These are phyloP conservation scores for Pseudeuparius sepicola DNA, from an alignment of 2,888 invertebrate species.

Conservation along the genomic window DNA sequence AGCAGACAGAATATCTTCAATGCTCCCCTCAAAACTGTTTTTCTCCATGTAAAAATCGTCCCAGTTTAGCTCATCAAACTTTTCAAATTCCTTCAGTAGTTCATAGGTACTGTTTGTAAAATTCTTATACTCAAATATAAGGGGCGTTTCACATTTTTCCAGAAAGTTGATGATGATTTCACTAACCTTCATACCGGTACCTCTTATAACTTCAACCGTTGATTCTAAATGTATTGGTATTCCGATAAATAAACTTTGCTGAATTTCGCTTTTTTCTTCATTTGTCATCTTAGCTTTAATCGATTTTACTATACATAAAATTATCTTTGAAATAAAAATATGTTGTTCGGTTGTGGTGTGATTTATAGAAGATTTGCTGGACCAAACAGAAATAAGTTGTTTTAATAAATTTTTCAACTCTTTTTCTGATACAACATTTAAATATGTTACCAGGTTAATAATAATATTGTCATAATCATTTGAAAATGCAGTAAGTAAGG, in stretches of 20 bases:
- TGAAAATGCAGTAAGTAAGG: constrained; percentile 44
- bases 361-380: constrained; percentile 51
- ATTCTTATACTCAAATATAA: constrained; percentile 58
- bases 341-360: constrained; percentile 60
- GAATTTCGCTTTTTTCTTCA: constrained; percentile 36
- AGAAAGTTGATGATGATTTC: constrained; percentile 51
- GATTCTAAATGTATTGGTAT: constrained; percentile 61
- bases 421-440: constrained; percentile 38
- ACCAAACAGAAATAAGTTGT: constrained; percentile 56
- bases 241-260: constrained; percentile 50
- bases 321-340: constrained; percentile 55
- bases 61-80: constrained; percentile 36
- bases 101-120: constrained; percentile 42
- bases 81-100: constrained; percentile 43
- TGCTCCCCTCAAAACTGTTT: constrained; percentile 17
- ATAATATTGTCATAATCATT: constrained; percentile 40
- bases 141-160: constrained; percentile 38
- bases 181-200: constrained; percentile 64
- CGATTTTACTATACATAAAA: constrained; percentile 49
- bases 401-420: constrained; percentile 41
- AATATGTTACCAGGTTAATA: constrained; percentile 52
- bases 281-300: constrained; percentile 34
- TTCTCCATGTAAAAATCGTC: no score
- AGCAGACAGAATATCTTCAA: constrained; percentile 20
- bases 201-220: constrained; percentile 48